Percentiles rank a stretch among this genome's conserved stretches.
Conservation (phyloP, 2,113 vertebrate species). For the Odontesthes bonariensis region DNA sequence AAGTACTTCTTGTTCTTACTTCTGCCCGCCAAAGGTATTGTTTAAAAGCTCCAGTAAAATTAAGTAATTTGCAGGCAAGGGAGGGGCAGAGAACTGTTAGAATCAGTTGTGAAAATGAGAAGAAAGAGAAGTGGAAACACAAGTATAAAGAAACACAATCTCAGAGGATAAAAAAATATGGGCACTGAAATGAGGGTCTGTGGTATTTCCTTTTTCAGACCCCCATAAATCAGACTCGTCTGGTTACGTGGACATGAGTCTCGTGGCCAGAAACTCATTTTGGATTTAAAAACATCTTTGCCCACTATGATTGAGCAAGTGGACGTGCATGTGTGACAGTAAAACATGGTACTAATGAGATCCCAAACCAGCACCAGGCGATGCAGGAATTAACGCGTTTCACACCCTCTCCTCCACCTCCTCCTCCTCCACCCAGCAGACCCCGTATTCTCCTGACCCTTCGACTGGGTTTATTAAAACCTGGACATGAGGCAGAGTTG, state of each 20-base stretch:
- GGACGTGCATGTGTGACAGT: conserved; percentile 75
- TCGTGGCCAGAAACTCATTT: conserved; percentile 77
- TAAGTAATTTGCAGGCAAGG: neutral
- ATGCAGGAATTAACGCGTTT: conserved; percentile 73
- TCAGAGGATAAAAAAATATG: conserved; percentile 78
- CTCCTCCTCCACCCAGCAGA: conserved; percentile 38
- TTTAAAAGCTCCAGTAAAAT: neutral
- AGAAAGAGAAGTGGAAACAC: neutral
- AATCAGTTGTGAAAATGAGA: conserved; percentile 1
- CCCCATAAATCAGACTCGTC: conserved; percentile 66
- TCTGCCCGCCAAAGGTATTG: neutral
- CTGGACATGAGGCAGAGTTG: conserved; percentile 66
- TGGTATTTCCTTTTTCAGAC: conserved; percentile 80
- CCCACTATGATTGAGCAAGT: conserved; percentile 76
- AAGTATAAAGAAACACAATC: conserved; percentile 60
- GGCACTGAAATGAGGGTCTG: conserved; percentile 61
- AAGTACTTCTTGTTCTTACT: neutral
- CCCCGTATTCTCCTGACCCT: conserved; percentile 62
- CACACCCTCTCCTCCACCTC: conserved; percentile 31
- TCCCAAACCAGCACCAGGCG: conserved; percentile 56
- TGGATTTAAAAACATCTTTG: conserved; percentile 78
- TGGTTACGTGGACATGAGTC: conserved; percentile 61
- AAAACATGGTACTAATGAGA: conserved; percentile 80
- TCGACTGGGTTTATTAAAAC: conserved; percentile 79
- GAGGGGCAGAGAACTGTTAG: neutral